Base-by-base conservation (phyloP, 1,140 invertebrate species). In the Cotesia typhae region DNA sequence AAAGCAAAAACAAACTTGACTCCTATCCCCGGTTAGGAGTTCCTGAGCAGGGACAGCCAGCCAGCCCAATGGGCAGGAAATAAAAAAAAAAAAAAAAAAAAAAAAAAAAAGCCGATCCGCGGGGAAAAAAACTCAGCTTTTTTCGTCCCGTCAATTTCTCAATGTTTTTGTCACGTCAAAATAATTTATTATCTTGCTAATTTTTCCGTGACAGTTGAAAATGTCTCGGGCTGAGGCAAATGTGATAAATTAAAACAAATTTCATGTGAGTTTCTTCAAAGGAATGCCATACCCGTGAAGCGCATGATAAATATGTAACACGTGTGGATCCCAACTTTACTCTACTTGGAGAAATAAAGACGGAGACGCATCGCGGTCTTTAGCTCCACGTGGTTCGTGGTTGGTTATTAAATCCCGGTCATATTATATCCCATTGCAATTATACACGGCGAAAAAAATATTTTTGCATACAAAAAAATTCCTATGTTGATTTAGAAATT, bases 221-320 rank as follows among this genome's bases (percentile, higher is more conserved):
- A 67, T 67, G 66, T 67, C 66, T 36, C 36, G 41, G 52, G 14
- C 66, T 35, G 38, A 55, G 66, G 66, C 66, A 67, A 67, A 67
- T 67, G 66, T 67, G 66, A 67, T 67, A 67, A 67, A 67, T 67
- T 67, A 55, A 67, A 67, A 67, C 66, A 67, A 67, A 67, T 67
- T 67, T 67, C 66, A 67, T 67, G 66, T 67, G 66, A 67, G 66
- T 67, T 67, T 67, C 66, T 67, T 67, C 66, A 67, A 67, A 67
- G 66, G 66, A 67, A 67, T 67, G 66, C 66, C 66, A 67, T 52
- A 67, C 17, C 66, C 66, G 66, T 67, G 66, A 67, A 67, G 66
- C 66, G 66, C 66, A 67, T 67, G 66, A 67, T 67, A 67, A 67
- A 67, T 67, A 67, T 67, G 66, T 67, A 67, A 67, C 66, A 67